Evolutionary conservation across 2,888 invertebrate species (phyloP).

Genomic region (Lithophane semibrunnea): DNA sequence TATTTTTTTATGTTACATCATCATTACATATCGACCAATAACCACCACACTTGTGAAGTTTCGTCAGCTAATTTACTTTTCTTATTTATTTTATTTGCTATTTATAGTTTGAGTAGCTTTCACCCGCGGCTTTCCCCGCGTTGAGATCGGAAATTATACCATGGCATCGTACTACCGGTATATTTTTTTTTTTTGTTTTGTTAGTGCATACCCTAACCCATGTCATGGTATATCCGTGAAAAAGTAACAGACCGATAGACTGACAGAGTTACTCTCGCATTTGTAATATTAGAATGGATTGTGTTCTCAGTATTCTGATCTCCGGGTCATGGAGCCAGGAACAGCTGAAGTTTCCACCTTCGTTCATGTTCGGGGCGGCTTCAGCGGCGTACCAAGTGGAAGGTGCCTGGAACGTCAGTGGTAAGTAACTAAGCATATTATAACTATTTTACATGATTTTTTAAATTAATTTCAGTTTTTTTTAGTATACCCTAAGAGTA

Average conservation of each 20-base stretch:
- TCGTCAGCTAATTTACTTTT: not conserved
- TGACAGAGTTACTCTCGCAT: too few relatives aligned
- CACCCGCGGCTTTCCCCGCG: not conserved
- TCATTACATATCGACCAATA: too few relatives aligned
- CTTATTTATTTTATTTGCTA: not conserved
- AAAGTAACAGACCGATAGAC: too few relatives aligned
- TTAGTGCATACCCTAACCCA: too few relatives aligned
- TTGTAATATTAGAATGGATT: too few relatives aligned
- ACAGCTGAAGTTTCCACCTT: conserved; percentile 54
- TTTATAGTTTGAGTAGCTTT: not conserved
- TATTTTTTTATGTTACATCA: too few relatives aligned
- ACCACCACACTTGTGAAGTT: too few relatives aligned
- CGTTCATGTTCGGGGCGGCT: conserved; percentile 60
- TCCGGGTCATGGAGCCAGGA: conserved; percentile 21
- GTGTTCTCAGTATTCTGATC: conserved; percentile 48
- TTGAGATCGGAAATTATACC: not conserved
- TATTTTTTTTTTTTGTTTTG: not conserved
- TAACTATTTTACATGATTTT: too few relatives aligned
- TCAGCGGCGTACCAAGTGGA: conserved; percentile 59
- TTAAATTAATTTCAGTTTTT: too few relatives aligned
- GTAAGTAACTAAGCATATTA: conserved; percentile 29
- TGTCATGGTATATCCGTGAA: too few relatives aligned
- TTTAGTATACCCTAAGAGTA: not conserved
- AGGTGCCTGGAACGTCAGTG: conserved; percentile 63
- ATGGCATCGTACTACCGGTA: not conserved